Percentiles rank a stretch among this genome's conserved stretches.
These are phyloP conservation scores for Cataglyphis altisquamis DNA, from an alignment of 2,888 invertebrate genomes.

Conservation along the genomic window DNA sequence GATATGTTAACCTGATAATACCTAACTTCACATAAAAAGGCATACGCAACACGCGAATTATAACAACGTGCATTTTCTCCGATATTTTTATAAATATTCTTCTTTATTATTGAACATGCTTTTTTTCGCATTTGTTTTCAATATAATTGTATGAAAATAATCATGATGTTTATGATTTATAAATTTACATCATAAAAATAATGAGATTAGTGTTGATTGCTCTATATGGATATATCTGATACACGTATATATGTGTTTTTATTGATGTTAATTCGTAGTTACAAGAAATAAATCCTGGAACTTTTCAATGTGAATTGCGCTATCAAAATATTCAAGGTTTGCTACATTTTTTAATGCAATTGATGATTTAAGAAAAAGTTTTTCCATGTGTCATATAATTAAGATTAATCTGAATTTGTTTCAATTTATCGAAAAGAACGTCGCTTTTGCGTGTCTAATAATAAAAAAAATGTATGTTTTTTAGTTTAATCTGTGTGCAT, in stretches of 20 bases:
- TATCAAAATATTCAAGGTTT: not conserved
- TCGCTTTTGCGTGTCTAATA: not conserved
- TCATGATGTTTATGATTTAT: too few species aligned
- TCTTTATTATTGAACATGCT: too few species aligned
- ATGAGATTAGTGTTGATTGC: too few species aligned
- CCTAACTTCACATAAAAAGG: too few species aligned
- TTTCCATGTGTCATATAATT: not conserved
- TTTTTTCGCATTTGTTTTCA: too few species aligned
- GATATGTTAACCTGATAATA: too few species aligned
- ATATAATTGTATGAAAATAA: too few species aligned
- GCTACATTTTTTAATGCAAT: not conserved
- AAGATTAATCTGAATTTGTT: not conserved
- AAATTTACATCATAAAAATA: too few species aligned
- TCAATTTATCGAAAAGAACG: not conserved
- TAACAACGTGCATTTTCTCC: too few species aligned
- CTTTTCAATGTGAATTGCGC: not conserved
- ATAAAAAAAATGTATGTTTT: not conserved
- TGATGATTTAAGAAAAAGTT: not conserved
- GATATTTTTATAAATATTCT: too few species aligned
- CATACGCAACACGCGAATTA: too few species aligned
- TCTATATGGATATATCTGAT: not conserved
- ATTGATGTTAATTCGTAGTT: not conserved
- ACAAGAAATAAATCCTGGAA: not conserved
- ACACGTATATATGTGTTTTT: not conserved
- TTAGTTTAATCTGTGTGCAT: not conserved